Base-by-base conservation (phyloP, 2,797 vertebrate species). In the Pseudochirops cupreus region DNA sequence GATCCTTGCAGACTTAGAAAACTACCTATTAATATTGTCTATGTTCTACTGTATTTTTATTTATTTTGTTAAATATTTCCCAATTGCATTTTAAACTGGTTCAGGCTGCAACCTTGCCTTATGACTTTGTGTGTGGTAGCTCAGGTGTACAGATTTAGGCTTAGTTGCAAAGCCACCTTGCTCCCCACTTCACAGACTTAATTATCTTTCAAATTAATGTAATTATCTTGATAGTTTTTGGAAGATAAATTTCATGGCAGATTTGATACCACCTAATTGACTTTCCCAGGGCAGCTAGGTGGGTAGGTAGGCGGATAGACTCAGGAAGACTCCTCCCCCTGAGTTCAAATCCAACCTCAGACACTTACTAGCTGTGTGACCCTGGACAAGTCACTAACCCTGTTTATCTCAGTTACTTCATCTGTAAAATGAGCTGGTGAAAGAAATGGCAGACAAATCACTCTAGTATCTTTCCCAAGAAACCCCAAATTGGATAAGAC, bases 191-290 rank as follows among this genome's bases (percentile, higher is more conserved):
- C 26, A 95, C 50, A 59, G 56, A 26, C n/a, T 96, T 91, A 56
- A 6, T 58, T 82, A 50, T 57, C 74, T 93, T 96, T 96, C 52
- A 24, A 82, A 31, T 90, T 6, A 90, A 39, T 89, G 94, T 91
- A 94, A 93, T 93, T 92, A 89, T 21, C 55, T 93, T 94, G 26
- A 33, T 89, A 55, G 3, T 62, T 91, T 95, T 91, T 29, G 16
- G 29, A 31, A 96, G 93, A 94, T 5, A 54, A 93, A 82, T 94
- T 94, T 91, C 94, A 67, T 33, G 92, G 59, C 1, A 67, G 46
- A 92, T 96, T 54, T 93, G 52, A 62, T 62, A 33, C 96, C 94
- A 91, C 29, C 56, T 89, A 96, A 90, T 31, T 3, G 58, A 59
- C 29, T 62, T 62, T 62, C 29, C 11, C 39, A 53, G 74, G 92